Conservation (phyloP, 2,797 vertebrate genomes). For the Parauchenoglanis punctatus region DNA sequence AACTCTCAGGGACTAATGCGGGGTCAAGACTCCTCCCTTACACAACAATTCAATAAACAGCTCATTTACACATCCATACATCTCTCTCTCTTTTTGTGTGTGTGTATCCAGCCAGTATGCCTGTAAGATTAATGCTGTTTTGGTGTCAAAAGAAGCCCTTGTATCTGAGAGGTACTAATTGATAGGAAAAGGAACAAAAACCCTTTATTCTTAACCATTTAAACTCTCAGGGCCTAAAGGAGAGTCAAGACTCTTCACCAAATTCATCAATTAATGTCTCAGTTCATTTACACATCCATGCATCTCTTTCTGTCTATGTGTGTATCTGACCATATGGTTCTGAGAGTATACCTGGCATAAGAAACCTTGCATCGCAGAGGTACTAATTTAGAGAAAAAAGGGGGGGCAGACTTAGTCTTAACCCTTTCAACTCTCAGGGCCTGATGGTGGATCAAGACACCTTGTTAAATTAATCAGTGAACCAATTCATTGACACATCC, state of each 20-base stretch:
- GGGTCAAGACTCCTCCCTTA: too few species aligned
- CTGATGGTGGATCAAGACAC: not conserved
- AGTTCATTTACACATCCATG: constrained; percentile 2
- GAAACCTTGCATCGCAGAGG: not conserved
- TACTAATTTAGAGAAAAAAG: not conserved
- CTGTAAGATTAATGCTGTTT: too few species aligned
- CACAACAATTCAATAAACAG: too few species aligned
- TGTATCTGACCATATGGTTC: not conserved
- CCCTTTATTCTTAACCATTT: not conserved
- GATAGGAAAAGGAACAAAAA: not conserved
- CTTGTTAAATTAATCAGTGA: not conserved
- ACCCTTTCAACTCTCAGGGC: not conserved
- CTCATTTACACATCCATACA: too few species aligned
- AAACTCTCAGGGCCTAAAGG: not conserved
- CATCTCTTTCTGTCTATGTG: not conserved
- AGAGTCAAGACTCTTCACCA: not conserved
- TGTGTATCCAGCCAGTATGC: too few species aligned
- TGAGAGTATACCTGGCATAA: not conserved
- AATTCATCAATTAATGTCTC: constrained; percentile 21
- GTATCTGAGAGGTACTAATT: not conserved
- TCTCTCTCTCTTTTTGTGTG: too few species aligned
- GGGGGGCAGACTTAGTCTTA: not conserved
- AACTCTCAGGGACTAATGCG: too few species aligned
- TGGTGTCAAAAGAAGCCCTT: not conserved
- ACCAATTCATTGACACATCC: constrained; percentile 1